Evolutionary conservation across 2,113 vertebrate genomes (phyloP), one percentile per base, ranked within the genome.

Genomic region (Lagenorhynchus albirostris): DNA sequence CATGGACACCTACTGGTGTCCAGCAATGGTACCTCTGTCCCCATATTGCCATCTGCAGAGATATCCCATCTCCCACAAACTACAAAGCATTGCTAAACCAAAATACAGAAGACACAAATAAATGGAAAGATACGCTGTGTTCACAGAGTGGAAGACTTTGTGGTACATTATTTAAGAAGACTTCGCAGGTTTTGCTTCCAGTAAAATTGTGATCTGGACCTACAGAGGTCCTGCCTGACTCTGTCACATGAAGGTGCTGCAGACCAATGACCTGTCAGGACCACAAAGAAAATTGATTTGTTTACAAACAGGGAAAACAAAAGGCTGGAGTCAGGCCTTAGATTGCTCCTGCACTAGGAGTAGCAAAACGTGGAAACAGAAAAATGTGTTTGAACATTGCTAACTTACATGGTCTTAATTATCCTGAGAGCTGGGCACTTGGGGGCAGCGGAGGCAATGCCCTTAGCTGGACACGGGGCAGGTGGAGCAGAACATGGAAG

Each of bases 181-280:
- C 29, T 11, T 33, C 9, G 3, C 17, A 20, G 44, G 44, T 77
- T 12, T 33, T 77, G 29, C 44, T 50, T 77, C 44, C 31, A 50
- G 44, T 50, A 21, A 47, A 77, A 10, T 31, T 50, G 5, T 6
- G 74, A 77, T 33, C 74, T 77, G 74, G 33, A 77, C 29, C 44
- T 33, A 50, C 8, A 12, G 74, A 10, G 29, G 29, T 17, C 74
- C 44, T 20, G 74, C 74, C 74, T 50, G 44, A 6, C 29, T 33
- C 44, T 1, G 1, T 12, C 9, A 1, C 44, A 2, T 11, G 74
- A 20, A 31, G 15, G 44, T 20, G 41, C 9, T 21, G 5, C 9
- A 62, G 25, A 62, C 60, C 60, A 13, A n/a, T 58, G 77, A 58
- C 50, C 6, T 55, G 50, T 25, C 33, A 36, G 76, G 33, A 80